phyloP scores from a whole-genome alignment of 2,888 invertebrate genomes.

The Drosophila paramelanica region DNA sequence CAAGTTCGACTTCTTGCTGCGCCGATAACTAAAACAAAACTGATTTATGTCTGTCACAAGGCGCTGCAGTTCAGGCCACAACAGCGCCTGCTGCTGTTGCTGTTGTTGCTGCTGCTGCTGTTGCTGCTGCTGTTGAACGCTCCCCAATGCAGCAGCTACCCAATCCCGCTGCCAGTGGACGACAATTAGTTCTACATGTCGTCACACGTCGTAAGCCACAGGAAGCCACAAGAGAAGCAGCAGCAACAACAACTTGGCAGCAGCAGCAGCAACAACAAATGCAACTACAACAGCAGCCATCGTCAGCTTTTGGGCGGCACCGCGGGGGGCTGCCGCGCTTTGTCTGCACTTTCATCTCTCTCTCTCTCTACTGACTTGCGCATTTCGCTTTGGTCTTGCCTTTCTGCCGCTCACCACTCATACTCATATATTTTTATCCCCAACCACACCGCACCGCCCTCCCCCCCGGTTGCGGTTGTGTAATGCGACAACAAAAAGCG shows the following conservation, averaged over 20 bases:
- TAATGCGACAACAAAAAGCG: constrained; percentile 76
- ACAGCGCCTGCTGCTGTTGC: constrained; percentile 47
- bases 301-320: constrained; percentile 51
- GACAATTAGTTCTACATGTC: constrained; percentile 84
- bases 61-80: constrained; percentile 57
- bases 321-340: constrained; percentile 44
- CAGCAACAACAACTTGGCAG: constrained; percentile 21
- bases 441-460: neutral
- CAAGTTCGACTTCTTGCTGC: constrained; percentile 68
- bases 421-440: constrained; percentile 21
- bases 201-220: constrained; percentile 83
- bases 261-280: constrained; percentile 23
- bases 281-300: constrained; percentile 24
- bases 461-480: constrained; percentile 62
- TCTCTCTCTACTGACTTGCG: constrained; percentile 39
- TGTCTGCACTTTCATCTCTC: constrained; percentile 74
- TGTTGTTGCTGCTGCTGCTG: constrained; percentile 4
- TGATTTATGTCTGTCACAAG: constrained; percentile 79
- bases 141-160: neutral
- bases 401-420: constrained; percentile 16
- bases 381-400: constrained; percentile 42
- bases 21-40: constrained; percentile 78
- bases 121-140: neutral
- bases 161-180: constrained; percentile 70
- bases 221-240: constrained; percentile 72